phyloP scores from a whole-genome alignment of 2,888 invertebrate species.

The Alitta virens region DNA sequence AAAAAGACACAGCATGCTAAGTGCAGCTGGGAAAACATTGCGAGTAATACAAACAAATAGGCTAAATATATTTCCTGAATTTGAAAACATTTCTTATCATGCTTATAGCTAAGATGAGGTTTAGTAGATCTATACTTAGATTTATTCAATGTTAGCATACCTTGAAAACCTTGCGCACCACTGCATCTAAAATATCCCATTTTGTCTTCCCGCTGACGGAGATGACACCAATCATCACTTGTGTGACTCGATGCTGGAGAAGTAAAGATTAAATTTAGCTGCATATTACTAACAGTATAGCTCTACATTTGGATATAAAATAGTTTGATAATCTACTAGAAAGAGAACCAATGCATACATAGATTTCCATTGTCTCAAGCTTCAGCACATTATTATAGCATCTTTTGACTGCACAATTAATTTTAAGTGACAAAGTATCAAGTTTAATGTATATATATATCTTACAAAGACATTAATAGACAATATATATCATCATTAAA shows the following conservation, averaged over 20 bases:
- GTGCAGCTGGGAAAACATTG: neutral
- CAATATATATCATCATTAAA: too few species aligned
- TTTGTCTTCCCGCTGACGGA: slow-evolving; percentile 89
- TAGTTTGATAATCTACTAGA: too few species aligned
- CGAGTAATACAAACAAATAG: neutral
- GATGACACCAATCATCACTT: slow-evolving; percentile 74
- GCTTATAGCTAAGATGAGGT: neutral
- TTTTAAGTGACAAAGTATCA: too few species aligned
- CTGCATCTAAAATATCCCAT: slow-evolving; percentile 91
- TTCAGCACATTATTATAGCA: too few species aligned
- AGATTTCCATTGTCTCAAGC: too few species aligned
- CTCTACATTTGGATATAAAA: too few species aligned
- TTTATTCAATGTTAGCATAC: slow-evolving; percentile 27
- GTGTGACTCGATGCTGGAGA: slow-evolving; percentile 1
- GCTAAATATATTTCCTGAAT: neutral
- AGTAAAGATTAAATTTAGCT: neutral
- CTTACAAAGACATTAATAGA: too few species aligned
- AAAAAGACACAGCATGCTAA: too few species aligned
- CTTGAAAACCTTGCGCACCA: slow-evolving; percentile 87
- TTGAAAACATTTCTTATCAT: neutral
- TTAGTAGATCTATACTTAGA: neutral
- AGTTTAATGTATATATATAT: too few species aligned
- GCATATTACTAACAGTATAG: neutral
- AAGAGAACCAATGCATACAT: too few species aligned
- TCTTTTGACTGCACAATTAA: too few species aligned